These are phyloP conservation scores for Coptotermes formosanus DNA, from an alignment of 1,140 invertebrate genomes.

Conservation along the genomic window DNA sequence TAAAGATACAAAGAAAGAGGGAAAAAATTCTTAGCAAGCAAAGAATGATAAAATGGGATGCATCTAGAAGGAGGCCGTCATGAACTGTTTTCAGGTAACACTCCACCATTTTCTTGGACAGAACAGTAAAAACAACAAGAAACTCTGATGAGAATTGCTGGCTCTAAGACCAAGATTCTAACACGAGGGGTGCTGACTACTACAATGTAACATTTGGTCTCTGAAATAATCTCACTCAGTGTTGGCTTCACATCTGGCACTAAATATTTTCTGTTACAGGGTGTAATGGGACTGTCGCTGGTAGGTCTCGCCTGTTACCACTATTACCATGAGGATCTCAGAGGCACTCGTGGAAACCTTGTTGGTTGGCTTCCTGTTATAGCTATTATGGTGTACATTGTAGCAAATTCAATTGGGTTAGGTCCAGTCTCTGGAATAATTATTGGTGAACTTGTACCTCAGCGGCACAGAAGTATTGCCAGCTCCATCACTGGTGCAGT, in stretches of 20 bases:
- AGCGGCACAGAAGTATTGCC: conserved; percentile 32
- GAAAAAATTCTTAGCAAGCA: too few relatives aligned
- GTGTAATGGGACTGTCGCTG: conserved; percentile 32
- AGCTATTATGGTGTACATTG: conserved; percentile 32
- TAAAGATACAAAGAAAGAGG: too few relatives aligned
- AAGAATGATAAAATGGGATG: too few relatives aligned
- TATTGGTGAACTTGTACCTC: conserved; percentile 34
- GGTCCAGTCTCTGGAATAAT: conserved; percentile 34
- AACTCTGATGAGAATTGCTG: background rate
- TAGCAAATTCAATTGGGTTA: conserved; percentile 34
- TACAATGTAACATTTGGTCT: background rate
- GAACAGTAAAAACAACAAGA: background rate
- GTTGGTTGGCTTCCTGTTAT: conserved; percentile 31
- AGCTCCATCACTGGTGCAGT: conserved; percentile 33
- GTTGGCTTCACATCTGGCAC: background rate
- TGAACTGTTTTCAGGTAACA: too few relatives aligned
- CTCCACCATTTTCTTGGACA: too few relatives aligned
- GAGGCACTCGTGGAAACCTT: background rate
- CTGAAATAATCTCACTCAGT: background rate
- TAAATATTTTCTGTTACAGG: conserved; percentile 38
- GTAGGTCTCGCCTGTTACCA: conserved; percentile 31
- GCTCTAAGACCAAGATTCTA: background rate
- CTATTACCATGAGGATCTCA: conserved; percentile 31
- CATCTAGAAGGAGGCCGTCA: too few relatives aligned
- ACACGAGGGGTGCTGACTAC: background rate